A percentile compares a stretch with the other conserved stretches of the same genome.
Conservation (phyloP, 1,140 invertebrate genomes). For the Drosophila fuyamai region DNA sequence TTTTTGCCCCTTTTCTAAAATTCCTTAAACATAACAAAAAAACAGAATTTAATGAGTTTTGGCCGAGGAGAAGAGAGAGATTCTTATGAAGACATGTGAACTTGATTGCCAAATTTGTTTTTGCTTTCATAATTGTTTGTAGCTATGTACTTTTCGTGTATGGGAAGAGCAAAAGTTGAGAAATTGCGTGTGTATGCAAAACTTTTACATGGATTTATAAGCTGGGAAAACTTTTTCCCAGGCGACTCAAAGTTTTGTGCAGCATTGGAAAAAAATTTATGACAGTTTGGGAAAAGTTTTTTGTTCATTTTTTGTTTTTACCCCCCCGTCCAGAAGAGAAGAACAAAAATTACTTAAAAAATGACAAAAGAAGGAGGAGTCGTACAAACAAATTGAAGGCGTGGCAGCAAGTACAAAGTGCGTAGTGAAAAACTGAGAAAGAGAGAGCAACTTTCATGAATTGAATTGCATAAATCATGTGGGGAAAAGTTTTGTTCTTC, state of each 20-base stretch:
- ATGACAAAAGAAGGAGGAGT: constrained; percentile 31
- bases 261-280: constrained; percentile 76
- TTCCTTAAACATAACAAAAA: constrained; percentile 3
- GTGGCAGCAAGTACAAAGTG: constrained; percentile 41
- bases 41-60: constrained; percentile 25
- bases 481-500: constrained; percentile 58
- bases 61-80: neutral
- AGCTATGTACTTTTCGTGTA: constrained; percentile 5
- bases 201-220: constrained; percentile 81
- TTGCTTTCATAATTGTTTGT: constrained; percentile 60
- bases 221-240: constrained; percentile 59
- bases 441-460: constrained; percentile 72
- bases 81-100: constrained; percentile 45
- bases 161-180: constrained; percentile 44
- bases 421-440: constrained; percentile 36
- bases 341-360: constrained; percentile 47
- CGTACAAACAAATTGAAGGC: constrained; percentile 51
- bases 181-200: constrained; percentile 74
- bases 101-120: constrained; percentile 66
- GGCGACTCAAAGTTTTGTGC: constrained; percentile 56
- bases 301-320: constrained; percentile 28
- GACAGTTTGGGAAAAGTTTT: constrained; percentile 80
- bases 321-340: constrained; percentile 14
- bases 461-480: constrained; percentile 84
- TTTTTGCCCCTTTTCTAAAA: constrained; percentile 11